Evolutionary conservation across 2,888 invertebrate genomes (phyloP), one percentile per base, ranked within the genome.

Genomic region (Rhodophaea formosa): DNA sequence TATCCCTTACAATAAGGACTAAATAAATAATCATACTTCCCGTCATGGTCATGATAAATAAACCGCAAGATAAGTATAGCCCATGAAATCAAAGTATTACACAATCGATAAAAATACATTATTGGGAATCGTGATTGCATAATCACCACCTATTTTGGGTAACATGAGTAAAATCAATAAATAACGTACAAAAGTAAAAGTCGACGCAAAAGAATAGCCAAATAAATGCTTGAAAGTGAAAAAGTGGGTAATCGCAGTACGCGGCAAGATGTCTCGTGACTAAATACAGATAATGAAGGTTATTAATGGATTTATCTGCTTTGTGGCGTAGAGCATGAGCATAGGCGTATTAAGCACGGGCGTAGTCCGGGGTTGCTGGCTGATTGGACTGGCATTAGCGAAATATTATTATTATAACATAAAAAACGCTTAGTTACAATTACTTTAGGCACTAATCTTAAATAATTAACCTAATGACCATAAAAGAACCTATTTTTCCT

Each of bases 151-250:
- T 46, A 46, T 6, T 54, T 53, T 15, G 55, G 55, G 14, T 39
- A 47, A 42, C 46, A 46, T 49, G 30, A 59, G 58, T 56, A 23
- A 46, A 46, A 49, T 32, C 32, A 32, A 32, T 49, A 49, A 49
- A 49, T 49, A 32, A 49, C 49, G 32, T 14, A 32, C 7, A 49
- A 72, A 71, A 75, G 72, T 71, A 75, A 74, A 62, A 76, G 75
- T 74, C 29, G 68, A 64, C 66, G 65, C 60, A 64, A 66, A 65
- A 66, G 67, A 67, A 70, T 68, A 68, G 65, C 63, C 66, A 66
- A 74, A 67, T 65, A 69, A 74, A 70, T 66, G 66, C 71, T 69
- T 67, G 75, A 76, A 76, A 78, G 74, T 74, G 72, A 75, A 77
- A 70, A 70, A 69, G 67, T 68, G 64, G 68, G 70, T 60, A 69